A percentile compares a stretch with the other conserved stretches of the same genome.
These are phyloP conservation scores for Hozukius guyotensis DNA, from an alignment of 2,797 vertebrate genomes.

Conservation along the genomic window DNA sequence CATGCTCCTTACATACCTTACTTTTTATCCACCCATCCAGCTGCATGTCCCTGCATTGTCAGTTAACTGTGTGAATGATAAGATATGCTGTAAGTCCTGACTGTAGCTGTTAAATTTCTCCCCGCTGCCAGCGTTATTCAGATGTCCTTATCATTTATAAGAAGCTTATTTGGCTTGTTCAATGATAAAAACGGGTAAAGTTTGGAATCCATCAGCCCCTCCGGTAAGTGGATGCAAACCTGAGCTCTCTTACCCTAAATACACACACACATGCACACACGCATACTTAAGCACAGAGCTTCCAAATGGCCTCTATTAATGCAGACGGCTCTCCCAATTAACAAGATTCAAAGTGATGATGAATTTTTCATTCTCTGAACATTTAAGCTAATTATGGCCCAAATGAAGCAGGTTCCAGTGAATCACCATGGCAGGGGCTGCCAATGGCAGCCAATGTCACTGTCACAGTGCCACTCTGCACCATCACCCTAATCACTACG, in stretches of 20 bases:
- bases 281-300: constrained; percentile 76
- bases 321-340: constrained; percentile 90
- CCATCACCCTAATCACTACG: constrained; percentile 85
- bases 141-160: constrained; percentile 74
- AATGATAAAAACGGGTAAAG: constrained; percentile 51
- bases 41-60: constrained; percentile 45
- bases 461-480: constrained; percentile 87
- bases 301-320: constrained; percentile 91
- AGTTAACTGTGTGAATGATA: constrained; percentile 36
- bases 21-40: constrained; percentile 1
- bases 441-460: constrained; percentile 92
- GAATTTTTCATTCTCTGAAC: constrained; percentile 93
- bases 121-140: constrained; percentile 53
- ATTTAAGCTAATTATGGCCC: constrained; percentile 92
- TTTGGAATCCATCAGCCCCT: constrained; percentile 47
- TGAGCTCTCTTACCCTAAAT: constrained; percentile 16
- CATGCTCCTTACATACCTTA: neutral
- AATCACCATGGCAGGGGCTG: constrained; percentile 84
- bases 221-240: constrained; percentile 43
- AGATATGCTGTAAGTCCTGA: constrained; percentile 38
- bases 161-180: constrained; percentile 62
- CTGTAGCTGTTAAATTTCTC: constrained; percentile 32
- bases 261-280: constrained; percentile 13
- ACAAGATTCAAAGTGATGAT: constrained; percentile 91
- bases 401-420: constrained; percentile 91